Base-by-base conservation (phyloP, 2,113 vertebrate genomes). In the Corythoichthys intestinalis region DNA sequence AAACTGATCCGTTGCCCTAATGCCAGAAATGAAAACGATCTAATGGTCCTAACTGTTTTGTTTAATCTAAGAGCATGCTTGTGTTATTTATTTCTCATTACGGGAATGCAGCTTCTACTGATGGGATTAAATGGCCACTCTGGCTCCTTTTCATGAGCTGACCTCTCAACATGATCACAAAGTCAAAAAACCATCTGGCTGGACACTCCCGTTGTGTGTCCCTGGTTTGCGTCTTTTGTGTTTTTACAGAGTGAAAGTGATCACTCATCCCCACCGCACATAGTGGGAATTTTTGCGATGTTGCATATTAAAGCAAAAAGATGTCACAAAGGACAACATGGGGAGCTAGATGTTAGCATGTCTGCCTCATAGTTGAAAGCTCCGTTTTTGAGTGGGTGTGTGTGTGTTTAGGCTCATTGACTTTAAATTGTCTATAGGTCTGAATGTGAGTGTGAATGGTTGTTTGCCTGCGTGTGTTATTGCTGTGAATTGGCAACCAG, bases 21-120 rank as follows among this genome's bases (percentile, higher is more conserved):
- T 90, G 90, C 89, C 87, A 90, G 86, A 84, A 77, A 88, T 89
- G 90, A 92, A 90, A 92, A 87, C 80, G 91, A 93, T 91, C 91
- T 92, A 92, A 92, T 91, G 90, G 86, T 89, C 78, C 88, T 86
- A 88, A 91, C 88, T 91, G 90, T 84, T 90, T 84, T 66, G 85
- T 90, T 90, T 90, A 91, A 92, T 92, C 91, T 90, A 83, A 85
- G 85, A 89, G 87, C 90, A 91, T 91, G 86, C 84, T 88, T 87
- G 84, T 85, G 83, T 90, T 91, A 90, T 92, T 91, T 88, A 89
- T 91, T 91, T 92, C 86, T 91, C 88, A 93, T 92, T 90, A 93
- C 76, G 84, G 83, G 87, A 91, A 90, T 92, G 89, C 87, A 88
- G 86, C 87, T 58, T 83, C 75, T 87, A 79, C 71, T 90, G 89